Evolutionary conservation across 2,113 vertebrate species (phyloP).

Genomic region (Pantherophis guttatus): DNA sequence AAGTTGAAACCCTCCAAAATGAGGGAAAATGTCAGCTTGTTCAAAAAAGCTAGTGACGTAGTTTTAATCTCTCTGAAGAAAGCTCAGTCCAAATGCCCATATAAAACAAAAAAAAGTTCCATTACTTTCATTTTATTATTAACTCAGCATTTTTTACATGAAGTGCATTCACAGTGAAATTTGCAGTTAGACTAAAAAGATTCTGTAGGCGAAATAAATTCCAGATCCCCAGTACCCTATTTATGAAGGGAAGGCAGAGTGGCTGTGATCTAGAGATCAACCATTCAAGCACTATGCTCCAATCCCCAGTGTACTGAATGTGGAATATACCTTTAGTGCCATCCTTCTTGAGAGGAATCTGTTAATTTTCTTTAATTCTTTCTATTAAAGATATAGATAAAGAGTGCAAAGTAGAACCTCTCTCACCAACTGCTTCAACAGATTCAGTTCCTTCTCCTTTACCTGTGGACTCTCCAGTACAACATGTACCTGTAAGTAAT

Average conservation of each 20-base stretch:
- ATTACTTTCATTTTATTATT: background rate
- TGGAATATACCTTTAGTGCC: background rate
- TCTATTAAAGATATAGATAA: constrained; percentile 75
- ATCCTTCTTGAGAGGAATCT: background rate
- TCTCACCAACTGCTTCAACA: constrained; percentile 80
- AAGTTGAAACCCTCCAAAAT: background rate
- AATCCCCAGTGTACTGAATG: background rate
- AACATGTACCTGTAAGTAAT: constrained; percentile 83
- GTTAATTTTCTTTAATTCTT: background rate
- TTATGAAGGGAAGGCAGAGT: background rate
- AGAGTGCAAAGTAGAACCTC: constrained; percentile 75
- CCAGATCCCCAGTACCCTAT: background rate
- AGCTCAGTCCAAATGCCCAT: background rate
- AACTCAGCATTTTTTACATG: background rate
- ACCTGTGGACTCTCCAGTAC: constrained; percentile 74
- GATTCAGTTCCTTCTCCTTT: constrained; percentile 79
- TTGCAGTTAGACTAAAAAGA: background rate
- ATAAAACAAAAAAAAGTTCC: background rate
- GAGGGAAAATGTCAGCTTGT: background rate
- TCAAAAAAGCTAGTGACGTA: background rate
- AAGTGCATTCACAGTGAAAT: background rate
- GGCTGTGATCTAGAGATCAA: background rate
- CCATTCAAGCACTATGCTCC: background rate
- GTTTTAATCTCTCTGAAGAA: background rate
- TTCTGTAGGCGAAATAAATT: background rate